Conservation (phyloP, 92 coral and sea anemone species). For the Pocillopora grandis region DNA sequence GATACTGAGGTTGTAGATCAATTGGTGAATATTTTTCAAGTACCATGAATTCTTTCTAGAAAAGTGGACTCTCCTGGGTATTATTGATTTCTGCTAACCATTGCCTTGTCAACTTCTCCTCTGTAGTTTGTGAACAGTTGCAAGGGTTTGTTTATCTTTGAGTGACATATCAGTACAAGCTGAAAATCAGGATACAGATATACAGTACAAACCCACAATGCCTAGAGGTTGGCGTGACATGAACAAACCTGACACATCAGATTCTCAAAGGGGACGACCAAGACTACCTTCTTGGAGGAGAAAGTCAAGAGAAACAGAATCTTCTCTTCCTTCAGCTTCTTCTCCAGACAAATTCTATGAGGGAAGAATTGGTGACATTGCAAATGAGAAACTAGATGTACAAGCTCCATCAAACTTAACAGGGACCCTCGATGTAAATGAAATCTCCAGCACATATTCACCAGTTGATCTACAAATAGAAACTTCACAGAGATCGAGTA, state of each 20-base stretch:
- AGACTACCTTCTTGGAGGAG: constrained; percentile 9
- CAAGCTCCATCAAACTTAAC: constrained; percentile 1
- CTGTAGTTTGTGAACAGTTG: no score
- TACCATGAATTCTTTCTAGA: no score
- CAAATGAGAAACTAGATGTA: not conserved
- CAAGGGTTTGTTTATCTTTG: no score
- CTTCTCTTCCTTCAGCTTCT: not conserved
- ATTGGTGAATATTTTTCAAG: no score
- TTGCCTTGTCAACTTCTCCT: no score
- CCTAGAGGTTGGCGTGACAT: constrained; percentile 32
- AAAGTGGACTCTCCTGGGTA: no score
- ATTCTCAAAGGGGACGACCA: constrained; percentile 4
- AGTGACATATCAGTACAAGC: no score
- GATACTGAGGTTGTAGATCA: no score
- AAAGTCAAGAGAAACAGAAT: not conserved
- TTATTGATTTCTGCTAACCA: no score
- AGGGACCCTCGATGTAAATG: not conserved
- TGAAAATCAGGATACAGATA: not conserved
- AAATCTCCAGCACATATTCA: not conserved
- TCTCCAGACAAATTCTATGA: not conserved
- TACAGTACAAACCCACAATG: not conserved
- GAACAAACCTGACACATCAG: constrained; percentile 15
- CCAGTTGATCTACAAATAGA: not conserved
- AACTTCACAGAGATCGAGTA: not conserved
- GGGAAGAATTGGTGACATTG: not conserved